A percentile compares a stretch with the other conserved stretches of the same genome.
Evolutionary conservation across 2,888 invertebrate species (phyloP).

Genomic region (Lycia hirtaria): DNA sequence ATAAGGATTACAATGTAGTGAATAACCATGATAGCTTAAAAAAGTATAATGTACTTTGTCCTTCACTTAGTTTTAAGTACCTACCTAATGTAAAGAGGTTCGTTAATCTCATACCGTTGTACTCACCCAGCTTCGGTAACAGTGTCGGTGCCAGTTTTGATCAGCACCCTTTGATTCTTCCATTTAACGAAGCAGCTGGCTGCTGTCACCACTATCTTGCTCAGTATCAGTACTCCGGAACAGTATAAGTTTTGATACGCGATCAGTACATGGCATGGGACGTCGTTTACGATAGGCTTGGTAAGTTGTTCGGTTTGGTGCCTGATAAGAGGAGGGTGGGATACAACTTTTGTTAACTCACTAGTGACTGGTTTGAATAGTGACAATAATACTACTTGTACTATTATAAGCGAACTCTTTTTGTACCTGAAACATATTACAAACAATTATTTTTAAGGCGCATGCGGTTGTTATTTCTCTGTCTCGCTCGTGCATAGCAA

Average conservation of each 20-base stretch:
- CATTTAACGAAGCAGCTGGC: constrained; percentile 64
- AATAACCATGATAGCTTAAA: too few species aligned
- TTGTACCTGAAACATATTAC: background rate
- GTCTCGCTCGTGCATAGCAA: too few species aligned
- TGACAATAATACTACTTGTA: background rate
- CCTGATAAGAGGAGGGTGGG: background rate
- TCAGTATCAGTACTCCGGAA: constrained; percentile 66
- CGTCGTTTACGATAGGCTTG: constrained; percentile 36
- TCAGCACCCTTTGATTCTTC: constrained; percentile 42
- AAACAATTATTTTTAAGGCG: too few species aligned
- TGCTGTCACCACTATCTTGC: constrained; percentile 62
- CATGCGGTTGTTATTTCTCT: too few species aligned
- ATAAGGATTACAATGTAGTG: too few species aligned
- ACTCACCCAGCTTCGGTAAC: constrained; percentile 57
- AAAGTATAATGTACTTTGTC: too few species aligned
- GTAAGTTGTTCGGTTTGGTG: constrained; percentile 34
- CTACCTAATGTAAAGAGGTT: too few species aligned
- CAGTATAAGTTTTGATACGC: constrained; percentile 64
- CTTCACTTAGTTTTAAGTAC: too few species aligned
- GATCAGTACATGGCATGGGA: constrained; percentile 66
- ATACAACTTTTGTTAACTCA: constrained; percentile 17
- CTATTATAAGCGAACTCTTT: background rate
- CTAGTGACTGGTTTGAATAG: constrained; percentile 9
- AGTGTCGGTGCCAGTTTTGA: constrained; percentile 62
- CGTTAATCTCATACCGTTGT: too few species aligned